Conservation (phyloP, 2,888 invertebrate genomes). For the Pristionchus entomophagus region DNA sequence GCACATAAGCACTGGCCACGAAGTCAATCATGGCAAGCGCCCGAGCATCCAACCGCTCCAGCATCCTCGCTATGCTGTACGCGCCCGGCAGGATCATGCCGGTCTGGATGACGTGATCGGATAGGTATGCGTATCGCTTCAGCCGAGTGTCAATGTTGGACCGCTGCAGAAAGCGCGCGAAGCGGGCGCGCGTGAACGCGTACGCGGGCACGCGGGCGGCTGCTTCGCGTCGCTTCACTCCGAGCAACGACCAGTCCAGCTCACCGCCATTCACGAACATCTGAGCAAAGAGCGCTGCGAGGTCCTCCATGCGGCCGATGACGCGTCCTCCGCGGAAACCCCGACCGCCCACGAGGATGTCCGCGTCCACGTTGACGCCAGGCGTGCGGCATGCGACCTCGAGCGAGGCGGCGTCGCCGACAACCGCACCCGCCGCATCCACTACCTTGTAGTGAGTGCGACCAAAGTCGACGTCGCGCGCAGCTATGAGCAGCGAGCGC, state of each 20-base stretch:
- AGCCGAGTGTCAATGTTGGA: slow-evolving; percentile 14
- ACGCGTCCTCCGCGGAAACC: not conserved
- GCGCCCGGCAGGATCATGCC: slow-evolving; percentile 62
- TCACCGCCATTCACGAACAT: not conserved
- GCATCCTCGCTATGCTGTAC: not conserved
- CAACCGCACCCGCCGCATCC: not conserved
- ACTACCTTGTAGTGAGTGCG: not conserved
- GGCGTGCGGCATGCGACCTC: not conserved
- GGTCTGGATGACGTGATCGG: slow-evolving; percentile 58
- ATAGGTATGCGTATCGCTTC: slow-evolving; percentile 50
- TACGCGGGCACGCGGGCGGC: slow-evolving; percentile 53
- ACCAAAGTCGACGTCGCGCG: slow-evolving; percentile 16
- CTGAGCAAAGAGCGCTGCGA: not conserved
- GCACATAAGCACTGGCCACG: slow-evolving; percentile 33
- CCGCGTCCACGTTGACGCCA: not conserved
- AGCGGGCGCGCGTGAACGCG: slow-evolving; percentile 55
- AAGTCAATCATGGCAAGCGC: slow-evolving; percentile 55
- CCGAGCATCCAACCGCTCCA: not conserved
- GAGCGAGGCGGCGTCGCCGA: not conserved
- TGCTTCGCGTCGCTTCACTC: not conserved
- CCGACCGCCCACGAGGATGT: slow-evolving; percentile 25
- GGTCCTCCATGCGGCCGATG: not conserved
- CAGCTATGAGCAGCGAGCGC: not conserved
- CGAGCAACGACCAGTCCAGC: not conserved
- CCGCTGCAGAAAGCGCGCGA: slow-evolving; percentile 23